Conservation (phyloP, 2,797 vertebrate species). For the Chloroceryle inda region DNA sequence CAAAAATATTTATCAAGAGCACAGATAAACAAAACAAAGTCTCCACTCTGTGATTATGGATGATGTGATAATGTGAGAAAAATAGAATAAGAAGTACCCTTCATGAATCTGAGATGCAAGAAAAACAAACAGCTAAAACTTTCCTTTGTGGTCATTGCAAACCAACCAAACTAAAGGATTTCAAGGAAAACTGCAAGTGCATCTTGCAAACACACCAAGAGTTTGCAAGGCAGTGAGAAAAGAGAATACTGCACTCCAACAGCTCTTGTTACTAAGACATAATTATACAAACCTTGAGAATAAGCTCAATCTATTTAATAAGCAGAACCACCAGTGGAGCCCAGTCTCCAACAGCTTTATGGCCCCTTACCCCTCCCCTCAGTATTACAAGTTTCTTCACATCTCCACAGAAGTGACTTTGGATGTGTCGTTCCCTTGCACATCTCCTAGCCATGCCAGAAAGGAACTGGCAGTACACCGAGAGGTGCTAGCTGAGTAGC, state of each 20-base stretch:
- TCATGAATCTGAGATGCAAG: not conserved
- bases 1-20: not conserved
- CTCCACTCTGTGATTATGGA: not conserved
- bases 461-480: not conserved
- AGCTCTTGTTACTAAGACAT: not conserved
- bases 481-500: not conserved
- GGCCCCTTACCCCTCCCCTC: not conserved
- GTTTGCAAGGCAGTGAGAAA: not conserved
- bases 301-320: not conserved
- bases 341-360: not conserved
- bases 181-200: not conserved
- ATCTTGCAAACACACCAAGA: not conserved
- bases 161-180: not conserved
- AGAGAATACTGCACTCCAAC: not conserved
- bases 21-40: not conserved
- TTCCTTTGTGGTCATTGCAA: accelerated
- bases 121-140: not conserved
- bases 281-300: not conserved
- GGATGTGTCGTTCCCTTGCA: not conserved
- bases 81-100: not conserved
- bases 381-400: not conserved
- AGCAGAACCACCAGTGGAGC: not conserved
- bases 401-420: not conserved
- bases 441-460: too few relatives aligned
- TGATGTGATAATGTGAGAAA: not conserved